These are phyloP conservation scores for Parasteatoda lunata DNA, from an alignment of 2,888 invertebrate genomes.

Conservation along the genomic window DNA sequence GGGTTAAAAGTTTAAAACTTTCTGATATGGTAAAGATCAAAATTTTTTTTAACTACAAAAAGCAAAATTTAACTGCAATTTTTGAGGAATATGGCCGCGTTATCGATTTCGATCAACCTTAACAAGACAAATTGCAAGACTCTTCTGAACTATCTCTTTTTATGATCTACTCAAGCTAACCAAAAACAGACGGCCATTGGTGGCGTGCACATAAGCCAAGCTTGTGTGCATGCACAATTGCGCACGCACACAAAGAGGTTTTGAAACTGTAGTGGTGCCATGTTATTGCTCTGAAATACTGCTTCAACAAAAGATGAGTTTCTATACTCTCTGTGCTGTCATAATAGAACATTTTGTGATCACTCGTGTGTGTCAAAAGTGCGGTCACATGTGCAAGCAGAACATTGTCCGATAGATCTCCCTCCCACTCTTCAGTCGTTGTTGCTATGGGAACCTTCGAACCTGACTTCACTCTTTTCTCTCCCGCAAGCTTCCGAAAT, in stretches of 20 bases:
- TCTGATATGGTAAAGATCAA: no score
- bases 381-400: slow-evolving; percentile 25
- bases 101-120: no score
- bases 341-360: slow-evolving; percentile 14
- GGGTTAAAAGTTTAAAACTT: no score
- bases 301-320: neutral
- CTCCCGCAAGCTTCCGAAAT: neutral
- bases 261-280: neutral
- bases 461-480: neutral
- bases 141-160: no score
- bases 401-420: neutral
- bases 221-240: neutral
- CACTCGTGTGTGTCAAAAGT: slow-evolving; percentile 50
- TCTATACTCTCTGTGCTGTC: neutral
- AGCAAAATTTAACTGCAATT: no score
- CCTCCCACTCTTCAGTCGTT: slow-evolving; percentile 24
- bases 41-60: no score
- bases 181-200: no score
- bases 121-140: no score
- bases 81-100: no score
- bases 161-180: no score
- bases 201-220: no score
- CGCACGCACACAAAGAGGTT: neutral
- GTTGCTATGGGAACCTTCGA: slow-evolving; percentile 52
- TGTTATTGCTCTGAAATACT: no score